Evolutionary conservation across 2,888 invertebrate species (phyloP).

Genomic region (Amphiduros pacificus): DNA sequence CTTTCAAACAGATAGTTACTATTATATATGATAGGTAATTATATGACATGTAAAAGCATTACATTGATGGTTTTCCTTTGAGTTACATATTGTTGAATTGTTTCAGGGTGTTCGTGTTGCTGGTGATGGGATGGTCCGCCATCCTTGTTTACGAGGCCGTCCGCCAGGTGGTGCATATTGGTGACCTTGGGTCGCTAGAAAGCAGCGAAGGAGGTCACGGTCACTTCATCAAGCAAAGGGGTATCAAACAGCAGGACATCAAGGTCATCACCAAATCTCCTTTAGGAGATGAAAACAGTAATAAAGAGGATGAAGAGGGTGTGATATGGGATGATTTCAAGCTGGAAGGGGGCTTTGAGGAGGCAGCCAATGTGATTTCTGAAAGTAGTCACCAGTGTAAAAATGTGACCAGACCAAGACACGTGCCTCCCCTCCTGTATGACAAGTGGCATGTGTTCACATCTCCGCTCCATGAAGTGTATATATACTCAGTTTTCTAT

Average conservation of each 20-base stretch:
- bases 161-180: neutral
- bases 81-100: no score
- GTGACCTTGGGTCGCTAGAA: neutral
- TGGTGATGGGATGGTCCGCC: neutral
- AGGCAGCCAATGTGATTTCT: neutral
- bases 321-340: no score
- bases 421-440: neutral
- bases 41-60: no score
- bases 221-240: neutral
- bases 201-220: neutral
- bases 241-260: neutral
- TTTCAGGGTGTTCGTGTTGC: neutral
- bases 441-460: conserved; percentile 5
- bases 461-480: conserved; percentile 3
- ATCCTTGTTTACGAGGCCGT: neutral
- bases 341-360: neutral
- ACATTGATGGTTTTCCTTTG: no score
- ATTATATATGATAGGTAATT: no score
- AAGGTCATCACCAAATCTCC: no score
- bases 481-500: conserved; percentile 6
- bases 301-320: no score
- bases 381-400: neutral
- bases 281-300: no score
- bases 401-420: neutral
- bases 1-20: no score